These are phyloP conservation scores for Corythornis madagascariensis DNA, from an alignment of 2,113 vertebrate species.

Conservation along the genomic window DNA sequence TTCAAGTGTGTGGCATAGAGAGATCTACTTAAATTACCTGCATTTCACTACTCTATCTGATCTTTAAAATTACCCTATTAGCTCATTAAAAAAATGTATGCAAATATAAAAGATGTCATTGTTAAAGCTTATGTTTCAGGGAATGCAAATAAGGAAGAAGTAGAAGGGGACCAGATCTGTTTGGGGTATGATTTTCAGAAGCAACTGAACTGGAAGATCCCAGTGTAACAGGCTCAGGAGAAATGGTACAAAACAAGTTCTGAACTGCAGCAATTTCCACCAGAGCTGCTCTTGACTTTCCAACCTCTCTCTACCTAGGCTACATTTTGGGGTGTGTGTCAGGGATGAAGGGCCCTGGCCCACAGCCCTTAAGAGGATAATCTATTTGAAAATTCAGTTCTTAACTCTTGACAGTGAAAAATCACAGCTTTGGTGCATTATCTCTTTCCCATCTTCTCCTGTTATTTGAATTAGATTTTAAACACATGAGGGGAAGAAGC, in stretches of 20 bases:
- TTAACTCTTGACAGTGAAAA: not conserved
- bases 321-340: not conserved
- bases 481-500: not conserved
- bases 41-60: not conserved
- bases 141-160: not conserved
- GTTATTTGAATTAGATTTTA: not conserved
- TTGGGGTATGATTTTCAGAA: not conserved
- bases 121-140: not conserved
- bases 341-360: not conserved
- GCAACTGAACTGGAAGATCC: not conserved
- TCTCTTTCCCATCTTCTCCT: not conserved
- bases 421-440: not conserved
- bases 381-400: not conserved
- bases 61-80: not conserved
- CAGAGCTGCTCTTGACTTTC: not conserved
- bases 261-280: not conserved
- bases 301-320: not conserved
- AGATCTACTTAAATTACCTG: not conserved
- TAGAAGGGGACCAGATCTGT: not conserved
- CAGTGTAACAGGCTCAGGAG: not conserved
- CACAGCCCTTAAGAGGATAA: rapidly evolving
- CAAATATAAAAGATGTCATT: not conserved
- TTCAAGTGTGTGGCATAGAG: not conserved
- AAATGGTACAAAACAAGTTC: not conserved
- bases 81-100: not conserved